These are phyloP conservation scores for Triplophysa dalaica DNA, from an alignment of 2,113 vertebrate genomes.

Conservation along the genomic window DNA sequence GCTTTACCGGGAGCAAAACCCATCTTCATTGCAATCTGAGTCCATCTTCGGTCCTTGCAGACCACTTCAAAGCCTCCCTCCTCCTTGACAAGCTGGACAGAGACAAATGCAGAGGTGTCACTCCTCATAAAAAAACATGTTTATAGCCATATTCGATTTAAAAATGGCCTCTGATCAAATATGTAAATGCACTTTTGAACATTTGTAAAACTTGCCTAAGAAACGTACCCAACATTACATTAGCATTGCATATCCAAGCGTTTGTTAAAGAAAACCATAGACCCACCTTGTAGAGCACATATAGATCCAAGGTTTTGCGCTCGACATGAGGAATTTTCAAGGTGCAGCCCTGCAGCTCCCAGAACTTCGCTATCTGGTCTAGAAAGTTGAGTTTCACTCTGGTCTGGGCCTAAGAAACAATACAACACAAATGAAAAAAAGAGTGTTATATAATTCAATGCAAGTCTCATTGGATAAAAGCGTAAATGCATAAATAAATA, in stretches of 20 bases:
- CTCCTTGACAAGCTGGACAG: conserved; percentile 88
- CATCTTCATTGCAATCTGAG: conserved; percentile 93
- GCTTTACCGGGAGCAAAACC: conserved; percentile 95
- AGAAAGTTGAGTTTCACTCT: conserved; percentile 97
- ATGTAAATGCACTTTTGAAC: neutral
- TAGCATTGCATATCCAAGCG: too few species aligned
- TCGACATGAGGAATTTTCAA: conserved; percentile 97
- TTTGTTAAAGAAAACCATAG: neutral
- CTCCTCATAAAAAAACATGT: neutral
- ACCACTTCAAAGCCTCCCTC: conserved; percentile 94
- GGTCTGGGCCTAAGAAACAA: conserved; percentile 85
- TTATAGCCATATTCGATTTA: neutral
- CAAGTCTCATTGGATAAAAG: too few species aligned
- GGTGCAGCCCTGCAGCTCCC: conserved; percentile 96
- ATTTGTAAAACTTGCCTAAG: too few species aligned
- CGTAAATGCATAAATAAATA: too few species aligned
- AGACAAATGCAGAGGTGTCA: neutral
- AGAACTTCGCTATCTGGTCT: conserved; percentile 98
- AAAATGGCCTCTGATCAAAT: neutral
- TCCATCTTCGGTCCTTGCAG: conserved; percentile 96
- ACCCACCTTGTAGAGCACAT: conserved; percentile 90
- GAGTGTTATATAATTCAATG: too few species aligned
- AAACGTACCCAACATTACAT: too few species aligned
- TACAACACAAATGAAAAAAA: neutral
- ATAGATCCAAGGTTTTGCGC: conserved; percentile 94